Evolutionary conservation across 2,888 invertebrate species (phyloP).

Genomic region (Ganaspis brasiliensis): DNA sequence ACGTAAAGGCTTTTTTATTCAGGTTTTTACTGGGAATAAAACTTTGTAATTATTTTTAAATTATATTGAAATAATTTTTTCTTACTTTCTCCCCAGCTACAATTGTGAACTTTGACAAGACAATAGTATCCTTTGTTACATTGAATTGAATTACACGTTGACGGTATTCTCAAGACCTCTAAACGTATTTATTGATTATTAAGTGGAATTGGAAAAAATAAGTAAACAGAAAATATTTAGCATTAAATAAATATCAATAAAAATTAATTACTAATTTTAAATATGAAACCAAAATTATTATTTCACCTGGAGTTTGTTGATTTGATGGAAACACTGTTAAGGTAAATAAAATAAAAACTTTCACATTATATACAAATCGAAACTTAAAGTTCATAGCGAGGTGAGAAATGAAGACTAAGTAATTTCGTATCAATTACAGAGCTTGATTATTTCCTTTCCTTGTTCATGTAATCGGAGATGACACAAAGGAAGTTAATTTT

Average conservation of each 20-base stretch:
- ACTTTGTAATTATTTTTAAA: neutral
- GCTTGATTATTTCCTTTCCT: neutral
- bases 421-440: neutral
- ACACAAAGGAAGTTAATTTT: constrained; percentile 18
- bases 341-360: constrained; percentile 5
- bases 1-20: neutral
- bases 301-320: neutral
- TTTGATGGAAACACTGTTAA: neutral
- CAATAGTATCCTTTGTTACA: constrained; percentile 70
- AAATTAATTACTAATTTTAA: no score
- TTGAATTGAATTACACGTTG: constrained; percentile 68
- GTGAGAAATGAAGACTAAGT: neutral
- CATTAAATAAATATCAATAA: no score
- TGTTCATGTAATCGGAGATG: neutral
- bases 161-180: constrained; percentile 72
- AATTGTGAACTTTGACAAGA: constrained; percentile 65
- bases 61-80: constrained; percentile 1
- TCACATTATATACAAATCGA: neutral
- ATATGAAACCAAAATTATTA: no score
- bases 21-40: neutral
- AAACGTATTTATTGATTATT: neutral
- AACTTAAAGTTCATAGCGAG: constrained; percentile 19
- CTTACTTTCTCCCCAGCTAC: constrained; percentile 71
- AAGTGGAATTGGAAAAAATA: neutral
- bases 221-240: no score